Evolutionary conservation across 1,140 invertebrate genomes (phyloP), one percentile per base, ranked within the genome.

Genomic region (Drosophila setifemur): DNA sequence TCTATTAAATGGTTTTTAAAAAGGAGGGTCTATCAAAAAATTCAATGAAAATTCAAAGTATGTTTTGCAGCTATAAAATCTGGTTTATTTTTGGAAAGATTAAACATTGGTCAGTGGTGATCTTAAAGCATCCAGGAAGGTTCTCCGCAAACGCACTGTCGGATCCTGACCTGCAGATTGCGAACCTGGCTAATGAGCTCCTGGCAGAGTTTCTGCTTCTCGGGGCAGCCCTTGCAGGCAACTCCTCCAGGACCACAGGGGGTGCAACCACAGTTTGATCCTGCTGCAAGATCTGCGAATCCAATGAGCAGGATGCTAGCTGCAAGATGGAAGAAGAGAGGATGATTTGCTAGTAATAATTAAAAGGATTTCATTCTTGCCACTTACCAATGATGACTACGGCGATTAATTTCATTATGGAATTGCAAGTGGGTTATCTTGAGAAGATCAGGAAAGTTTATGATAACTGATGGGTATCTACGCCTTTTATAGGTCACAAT

Each of bases 91-190:
- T 31, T 11, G n/a, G 5, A 11, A 31, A 11, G 29, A 9, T 31
- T 31, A 0, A 8, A 8, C 2, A 3, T 28, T 9, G 7, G 11
- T 19, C n/a, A n/a, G n/a, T 2, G 40, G n/a, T 4, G 5, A 9
- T 0, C 19, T n/a, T 45, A 45, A 9, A 54, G n/a, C 9, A 12
- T 2, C 40, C 40, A 45, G 1, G 1, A 8, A 2, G 29, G n/a
- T 23, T 33, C 11, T 3, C 52, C 52, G 18, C 48, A 50, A n/a
- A 50, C 48, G 35, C 48, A 50, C 14, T 50, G 33, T 4, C 21
- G 33, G 14, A 50, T 18, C 28, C 14, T 39, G 21, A 9, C 19
- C 2, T 39, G 19, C 9, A 50, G 6, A 0, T 2, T 8, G 2
- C 28, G 9, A 1, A 25, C 9, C 4, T 9, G 3, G 3, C 9